phyloP scores from a whole-genome alignment of 2,888 invertebrate genomes.

The Drosophila conformis region DNA sequence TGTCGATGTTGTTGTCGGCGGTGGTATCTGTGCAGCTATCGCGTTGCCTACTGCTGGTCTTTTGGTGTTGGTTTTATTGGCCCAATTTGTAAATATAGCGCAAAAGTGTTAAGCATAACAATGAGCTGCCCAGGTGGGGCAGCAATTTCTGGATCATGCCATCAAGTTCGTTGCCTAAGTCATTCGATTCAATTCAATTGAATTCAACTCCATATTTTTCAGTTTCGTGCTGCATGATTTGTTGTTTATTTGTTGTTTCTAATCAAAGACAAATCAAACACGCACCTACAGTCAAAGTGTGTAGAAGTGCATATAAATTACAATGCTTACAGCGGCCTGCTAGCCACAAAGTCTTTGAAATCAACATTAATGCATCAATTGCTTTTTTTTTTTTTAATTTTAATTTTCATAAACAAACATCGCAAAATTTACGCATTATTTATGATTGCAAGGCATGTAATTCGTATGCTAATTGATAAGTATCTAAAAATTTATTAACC shows the following conservation, averaged over 20 bases:
- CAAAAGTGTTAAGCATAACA: slow-evolving; percentile 76
- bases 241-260: slow-evolving; percentile 78
- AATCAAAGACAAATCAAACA: slow-evolving; percentile 76
- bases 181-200: slow-evolving; percentile 52
- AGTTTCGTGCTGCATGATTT: slow-evolving; percentile 77
- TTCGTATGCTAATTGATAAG: slow-evolving; percentile 81
- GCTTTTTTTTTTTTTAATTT: slow-evolving; percentile 36
- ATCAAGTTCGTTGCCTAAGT: slow-evolving; percentile 69
- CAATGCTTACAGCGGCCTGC: slow-evolving; percentile 52
- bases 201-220: slow-evolving; percentile 30
- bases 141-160: slow-evolving; percentile 47
- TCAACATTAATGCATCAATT: slow-evolving; percentile 71
- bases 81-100: slow-evolving; percentile 79
- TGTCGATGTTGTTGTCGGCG: slow-evolving; percentile 4
- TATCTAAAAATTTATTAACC: slow-evolving; percentile 81
- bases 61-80: slow-evolving; percentile 78
- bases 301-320: slow-evolving; percentile 73
- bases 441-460: slow-evolving; percentile 82
- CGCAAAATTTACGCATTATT: slow-evolving; percentile 80
- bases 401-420: slow-evolving; percentile 55
- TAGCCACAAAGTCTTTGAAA: slow-evolving; percentile 41
- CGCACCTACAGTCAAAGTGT: slow-evolving; percentile 70
- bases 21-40: slow-evolving; percentile 23
- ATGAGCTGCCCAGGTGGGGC: slow-evolving; percentile 53
- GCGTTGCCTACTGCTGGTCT: slow-evolving; percentile 24